Conservation (phyloP, 2,888 invertebrate genomes). For the Napeogenes sylphis region DNA sequence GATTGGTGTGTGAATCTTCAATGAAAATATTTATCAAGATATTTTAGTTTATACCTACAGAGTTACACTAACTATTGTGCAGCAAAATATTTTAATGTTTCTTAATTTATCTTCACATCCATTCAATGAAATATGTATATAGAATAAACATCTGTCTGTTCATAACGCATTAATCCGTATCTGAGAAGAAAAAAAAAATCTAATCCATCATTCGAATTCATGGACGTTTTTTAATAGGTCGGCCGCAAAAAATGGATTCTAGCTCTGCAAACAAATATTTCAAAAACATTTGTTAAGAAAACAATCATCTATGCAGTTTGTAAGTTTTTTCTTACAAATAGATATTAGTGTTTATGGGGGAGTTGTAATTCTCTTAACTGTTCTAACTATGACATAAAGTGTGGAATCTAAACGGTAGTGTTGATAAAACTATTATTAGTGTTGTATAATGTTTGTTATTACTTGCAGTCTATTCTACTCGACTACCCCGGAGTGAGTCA, state of each 20-base stretch:
- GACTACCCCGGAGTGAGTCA: constrained; percentile 66
- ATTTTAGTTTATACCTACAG: constrained; percentile 3
- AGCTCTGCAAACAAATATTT: constrained; percentile 6
- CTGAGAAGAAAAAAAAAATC: constrained; percentile 31
- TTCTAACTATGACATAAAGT: neutral
- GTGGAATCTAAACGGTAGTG: neutral
- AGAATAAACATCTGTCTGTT: constrained; percentile 39
- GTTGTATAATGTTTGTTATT: constrained; percentile 24
- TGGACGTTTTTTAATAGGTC: constrained; percentile 29
- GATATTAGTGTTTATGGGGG: neutral
- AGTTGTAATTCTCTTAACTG: neutral
- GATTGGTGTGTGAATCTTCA: constrained; percentile 28
- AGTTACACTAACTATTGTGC: neutral
- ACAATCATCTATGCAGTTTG: constrained; percentile 1
- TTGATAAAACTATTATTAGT: constrained; percentile 22
- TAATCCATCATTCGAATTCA: constrained; percentile 39
- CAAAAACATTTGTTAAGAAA: constrained; percentile 7
- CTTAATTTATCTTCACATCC: neutral
- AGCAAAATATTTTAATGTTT: neutral
- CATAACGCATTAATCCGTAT: constrained; percentile 36
- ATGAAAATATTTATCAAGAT: constrained; percentile 25
- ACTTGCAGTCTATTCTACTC: constrained; percentile 30
- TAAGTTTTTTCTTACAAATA: neutral
- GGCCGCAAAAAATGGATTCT: constrained; percentile 20
- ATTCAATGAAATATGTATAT: constrained; percentile 24